Conservation (phyloP, 2,888 invertebrate genomes). For the Bhutanitis thaidina region DNA sequence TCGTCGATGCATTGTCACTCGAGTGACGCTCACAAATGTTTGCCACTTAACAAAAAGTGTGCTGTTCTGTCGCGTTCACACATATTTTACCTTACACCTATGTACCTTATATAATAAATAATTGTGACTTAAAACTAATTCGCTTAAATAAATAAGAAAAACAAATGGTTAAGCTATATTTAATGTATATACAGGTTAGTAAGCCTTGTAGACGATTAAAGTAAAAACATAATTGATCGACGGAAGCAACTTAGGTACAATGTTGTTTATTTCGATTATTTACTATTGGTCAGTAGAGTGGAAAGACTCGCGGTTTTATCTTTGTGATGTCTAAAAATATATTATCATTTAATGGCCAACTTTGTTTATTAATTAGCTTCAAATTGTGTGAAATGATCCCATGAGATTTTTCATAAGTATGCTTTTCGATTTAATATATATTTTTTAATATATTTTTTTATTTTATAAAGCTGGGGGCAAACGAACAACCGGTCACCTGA, state of each 20-base stretch:
- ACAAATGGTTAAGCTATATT: not conserved
- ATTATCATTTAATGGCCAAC: too few species aligned
- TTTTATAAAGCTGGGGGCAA: too few species aligned
- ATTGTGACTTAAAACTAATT: slow-evolving; percentile 5
- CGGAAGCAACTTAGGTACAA: slow-evolving; percentile 56
- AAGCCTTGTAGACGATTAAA: slow-evolving; percentile 55
- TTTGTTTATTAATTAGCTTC: too few species aligned
- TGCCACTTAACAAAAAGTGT: slow-evolving; percentile 53
- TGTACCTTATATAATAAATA: slow-evolving; percentile 12
- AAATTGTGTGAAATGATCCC: too few species aligned
- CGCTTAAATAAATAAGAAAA: slow-evolving; percentile 16
- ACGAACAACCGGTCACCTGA: too few species aligned
- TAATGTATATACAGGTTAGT: slow-evolving; percentile 32
- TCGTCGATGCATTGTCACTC: slow-evolving; percentile 55
- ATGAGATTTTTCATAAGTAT: too few species aligned
- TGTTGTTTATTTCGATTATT: slow-evolving; percentile 50
- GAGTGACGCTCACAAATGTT: slow-evolving; percentile 66
- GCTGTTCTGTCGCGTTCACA: slow-evolving; percentile 32
- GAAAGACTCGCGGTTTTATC: slow-evolving; percentile 26
- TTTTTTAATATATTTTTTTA: too few species aligned
- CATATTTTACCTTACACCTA: slow-evolving; percentile 24
- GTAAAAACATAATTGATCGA: slow-evolving; percentile 63
- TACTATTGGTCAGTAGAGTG: slow-evolving; percentile 30
- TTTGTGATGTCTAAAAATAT: slow-evolving; percentile 26
- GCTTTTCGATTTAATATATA: too few species aligned